Base-by-base conservation (phyloP, 2,113 vertebrate species). In the Psophia crepitans region DNA sequence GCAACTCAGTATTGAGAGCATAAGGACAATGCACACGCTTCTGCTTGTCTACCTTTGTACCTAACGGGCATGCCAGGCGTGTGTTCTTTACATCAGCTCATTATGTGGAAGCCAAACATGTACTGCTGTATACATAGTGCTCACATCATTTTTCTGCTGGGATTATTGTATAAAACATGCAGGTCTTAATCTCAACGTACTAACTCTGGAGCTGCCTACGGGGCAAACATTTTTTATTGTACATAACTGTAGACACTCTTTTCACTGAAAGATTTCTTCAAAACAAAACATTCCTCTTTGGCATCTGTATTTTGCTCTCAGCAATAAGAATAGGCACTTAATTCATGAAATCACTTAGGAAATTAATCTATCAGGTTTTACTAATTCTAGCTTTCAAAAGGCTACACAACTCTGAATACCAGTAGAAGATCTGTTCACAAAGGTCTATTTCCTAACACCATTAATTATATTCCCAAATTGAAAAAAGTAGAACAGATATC, bases 361-460 rank as follows among this genome's bases (percentile, higher is more conserved):
- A 90, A 87, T 73, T 0, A 76, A 73, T 71, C 43, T 63, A 8
- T 69, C 24, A 7, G 21, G n/a, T 41, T 28, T 58, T 87, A 33
- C 22, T 58, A 84, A 49, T 14, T 11, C 39, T 64, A 71, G 37
- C 65, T 46, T 93, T 96, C 46, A 89, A 87, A 84, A 61, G 39
- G 10, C 20, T 63, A 32, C 6, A 66, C 39, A 65, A 35, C 33
- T 90, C 80, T 7, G 26, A 65, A 23, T 41, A 54, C 43, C 21
- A 80, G 21, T 6, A 83, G 37, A 43, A 49, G 56, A 66, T 35
- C 48, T 46, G 15, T 63, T 94, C 28, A 43, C n/a, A 95, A 89
- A 71, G 28, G 56, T 80, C 57, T 84, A 74, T 91, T 95, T 96
- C 89, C 81, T 84, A 82, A 81, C 28, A 68, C 8, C 7, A 51